phyloP scores from a whole-genome alignment of 2,888 invertebrate species.

The Epistrophe grossulariae region DNA sequence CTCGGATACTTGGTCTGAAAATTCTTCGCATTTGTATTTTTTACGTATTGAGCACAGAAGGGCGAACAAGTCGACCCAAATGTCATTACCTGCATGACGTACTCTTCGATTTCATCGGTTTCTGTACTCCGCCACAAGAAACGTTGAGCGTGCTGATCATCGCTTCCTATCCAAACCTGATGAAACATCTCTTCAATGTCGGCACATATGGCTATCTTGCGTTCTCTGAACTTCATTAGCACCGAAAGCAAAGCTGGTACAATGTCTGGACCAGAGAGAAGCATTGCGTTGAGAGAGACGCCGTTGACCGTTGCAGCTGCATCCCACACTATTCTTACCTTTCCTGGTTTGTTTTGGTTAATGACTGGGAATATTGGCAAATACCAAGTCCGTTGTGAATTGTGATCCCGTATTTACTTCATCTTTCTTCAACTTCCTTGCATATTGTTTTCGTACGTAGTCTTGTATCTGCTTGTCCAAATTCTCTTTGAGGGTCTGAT shows the following conservation, averaged over 20 bases:
- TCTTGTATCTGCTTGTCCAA: slow-evolving; percentile 18
- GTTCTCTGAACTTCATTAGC: slow-evolving; percentile 1
- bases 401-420: background rate
- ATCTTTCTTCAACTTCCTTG: background rate
- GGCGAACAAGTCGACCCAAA: slow-evolving; percentile 42
- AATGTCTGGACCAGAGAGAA: slow-evolving; percentile 22
- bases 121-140: slow-evolving; percentile 28
- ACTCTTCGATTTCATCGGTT: slow-evolving; percentile 13
- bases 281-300: slow-evolving; percentile 9
- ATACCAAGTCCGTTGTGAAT: slow-evolving; percentile 13
- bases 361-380: slow-evolving; percentile 26
- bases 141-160: slow-evolving; percentile 23
- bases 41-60: slow-evolving; percentile 67
- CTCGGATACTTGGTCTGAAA: slow-evolving; percentile 56
- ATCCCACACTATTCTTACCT: slow-evolving; percentile 37
- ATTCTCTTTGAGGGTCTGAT: background rate
- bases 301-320: slow-evolving; percentile 22
- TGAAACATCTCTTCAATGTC: slow-evolving; percentile 51
- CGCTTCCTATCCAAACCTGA: slow-evolving; percentile 2
- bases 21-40: slow-evolving; percentile 75
- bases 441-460: slow-evolving; percentile 26
- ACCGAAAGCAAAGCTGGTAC: background rate
- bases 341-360: slow-evolving; percentile 32
- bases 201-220: background rate
- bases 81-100: slow-evolving; percentile 32